Conservation (phyloP, 92 coral and sea anemone genomes). For the Parazoanthus swiftii region DNA sequence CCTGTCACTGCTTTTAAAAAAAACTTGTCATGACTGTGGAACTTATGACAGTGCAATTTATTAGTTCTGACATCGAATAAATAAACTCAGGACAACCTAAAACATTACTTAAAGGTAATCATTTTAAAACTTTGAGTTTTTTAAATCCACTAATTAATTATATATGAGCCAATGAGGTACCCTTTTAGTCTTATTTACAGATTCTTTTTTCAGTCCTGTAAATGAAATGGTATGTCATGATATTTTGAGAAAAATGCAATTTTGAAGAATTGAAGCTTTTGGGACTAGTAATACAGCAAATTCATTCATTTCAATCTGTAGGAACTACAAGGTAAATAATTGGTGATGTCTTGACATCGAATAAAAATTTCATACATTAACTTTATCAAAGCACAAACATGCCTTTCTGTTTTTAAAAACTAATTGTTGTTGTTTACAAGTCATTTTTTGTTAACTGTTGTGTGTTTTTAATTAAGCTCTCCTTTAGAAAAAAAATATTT, state of each 20-base stretch:
- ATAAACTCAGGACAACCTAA: background rate
- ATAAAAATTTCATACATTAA: background rate
- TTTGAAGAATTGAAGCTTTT: no score
- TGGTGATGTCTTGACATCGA: background rate
- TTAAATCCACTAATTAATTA: background rate
- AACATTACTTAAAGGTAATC: no score
- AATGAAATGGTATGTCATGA: background rate
- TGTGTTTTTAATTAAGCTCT: background rate
- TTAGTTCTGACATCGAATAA: background rate
- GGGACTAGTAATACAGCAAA: background rate
- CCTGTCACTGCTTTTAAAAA: background rate
- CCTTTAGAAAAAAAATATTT: background rate
- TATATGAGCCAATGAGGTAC: background rate
- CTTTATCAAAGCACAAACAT: background rate
- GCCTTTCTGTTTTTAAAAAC: background rate
- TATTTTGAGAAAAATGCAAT: no score
- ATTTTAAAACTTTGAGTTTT: background rate
- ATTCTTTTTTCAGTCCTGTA: background rate
- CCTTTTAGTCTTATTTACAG: no score
- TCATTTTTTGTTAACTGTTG: background rate
- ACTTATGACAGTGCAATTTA: background rate
- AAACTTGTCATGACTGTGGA: background rate
- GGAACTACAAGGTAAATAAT: background rate
- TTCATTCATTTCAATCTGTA: background rate
- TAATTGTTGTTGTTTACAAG: background rate